Conservation (phyloP, 2,888 invertebrate genomes). For the Elmis aenea region DNA sequence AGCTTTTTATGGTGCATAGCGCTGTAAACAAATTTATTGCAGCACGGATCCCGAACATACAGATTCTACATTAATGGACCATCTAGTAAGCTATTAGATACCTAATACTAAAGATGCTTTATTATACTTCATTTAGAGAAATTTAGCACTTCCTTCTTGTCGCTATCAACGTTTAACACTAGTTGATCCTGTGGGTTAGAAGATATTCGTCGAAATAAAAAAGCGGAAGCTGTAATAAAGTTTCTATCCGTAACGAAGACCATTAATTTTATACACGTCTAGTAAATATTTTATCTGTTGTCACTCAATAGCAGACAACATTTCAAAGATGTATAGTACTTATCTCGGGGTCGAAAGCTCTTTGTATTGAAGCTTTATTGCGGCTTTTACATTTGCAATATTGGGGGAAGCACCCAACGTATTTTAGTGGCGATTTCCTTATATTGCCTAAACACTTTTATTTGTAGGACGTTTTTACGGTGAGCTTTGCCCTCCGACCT, state of each 20-base stretch:
- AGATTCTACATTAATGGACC: conserved; percentile 31
- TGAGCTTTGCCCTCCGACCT: too few relatives aligned
- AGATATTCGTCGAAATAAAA: conserved; percentile 1
- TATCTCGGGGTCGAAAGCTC: conserved; percentile 9
- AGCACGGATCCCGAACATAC: conserved; percentile 23
- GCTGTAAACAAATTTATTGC: conserved; percentile 27
- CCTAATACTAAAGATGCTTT: conserved; percentile 20
- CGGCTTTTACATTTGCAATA: conserved; percentile 6
- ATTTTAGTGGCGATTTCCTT: too few relatives aligned
- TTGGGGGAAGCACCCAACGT: too few relatives aligned
- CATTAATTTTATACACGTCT: conserved; percentile 19
- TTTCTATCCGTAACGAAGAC: conserved; percentile 13
- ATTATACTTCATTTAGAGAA: conserved; percentile 4
- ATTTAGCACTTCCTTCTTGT: not conserved
- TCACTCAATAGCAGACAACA: conserved; percentile 14
- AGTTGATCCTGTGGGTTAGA: conserved; percentile 2
- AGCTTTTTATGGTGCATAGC: conserved; percentile 15
- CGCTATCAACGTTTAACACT: too few relatives aligned
- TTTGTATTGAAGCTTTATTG: conserved; percentile 7
- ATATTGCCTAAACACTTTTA: too few relatives aligned
- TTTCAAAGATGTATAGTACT: conserved; percentile 5
- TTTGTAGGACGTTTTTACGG: too few relatives aligned
- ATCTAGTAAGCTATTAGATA: conserved; percentile 29
- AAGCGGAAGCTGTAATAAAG: conserved; percentile 1
- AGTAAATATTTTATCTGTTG: conserved; percentile 17